Percentiles rank a stretch among this genome's conserved stretches.
These are phyloP conservation scores for Luscinia luscinia DNA, from an alignment of 2,797 vertebrate species.

Conservation along the genomic window DNA sequence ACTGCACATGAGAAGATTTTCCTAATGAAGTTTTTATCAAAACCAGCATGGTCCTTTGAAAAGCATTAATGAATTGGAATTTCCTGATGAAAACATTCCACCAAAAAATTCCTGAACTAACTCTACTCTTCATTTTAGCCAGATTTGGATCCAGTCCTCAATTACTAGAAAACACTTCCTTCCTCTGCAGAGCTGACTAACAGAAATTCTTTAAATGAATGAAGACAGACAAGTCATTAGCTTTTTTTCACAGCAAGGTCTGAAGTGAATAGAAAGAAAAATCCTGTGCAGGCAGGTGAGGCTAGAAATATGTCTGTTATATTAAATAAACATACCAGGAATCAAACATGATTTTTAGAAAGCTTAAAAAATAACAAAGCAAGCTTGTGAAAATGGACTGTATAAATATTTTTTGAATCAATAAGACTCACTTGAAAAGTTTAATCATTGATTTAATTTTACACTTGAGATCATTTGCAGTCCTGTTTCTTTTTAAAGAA, in stretches of 20 bases:
- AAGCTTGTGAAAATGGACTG: neutral
- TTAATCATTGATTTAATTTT: conserved; percentile 39
- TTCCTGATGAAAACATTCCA: conserved; percentile 31
- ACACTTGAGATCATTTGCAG: neutral
- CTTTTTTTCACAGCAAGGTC: neutral
- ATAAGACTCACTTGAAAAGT: conserved; percentile 3
- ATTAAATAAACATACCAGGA: neutral
- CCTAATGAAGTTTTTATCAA: conserved; percentile 42
- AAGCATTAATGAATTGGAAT: conserved; percentile 32
- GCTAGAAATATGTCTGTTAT: neutral
- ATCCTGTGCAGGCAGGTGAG: neutral
- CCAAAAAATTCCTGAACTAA: conserved; percentile 1
- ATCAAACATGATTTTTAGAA: conserved; percentile 16
- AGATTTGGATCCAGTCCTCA: neutral
- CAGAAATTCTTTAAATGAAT: neutral
- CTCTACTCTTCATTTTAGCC: neutral
- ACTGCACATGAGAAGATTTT: neutral
- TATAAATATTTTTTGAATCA: conserved; percentile 52
- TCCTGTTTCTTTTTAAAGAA: conserved; percentile 23
- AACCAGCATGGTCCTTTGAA: conserved; percentile 9
- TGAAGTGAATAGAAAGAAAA: conserved; percentile 1
- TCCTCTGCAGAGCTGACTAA: neutral
- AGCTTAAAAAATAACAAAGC: conserved; percentile 21
- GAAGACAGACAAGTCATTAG: neutral
- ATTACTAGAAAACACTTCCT: conserved; percentile 33